Percentiles rank a stretch among this genome's conserved stretches.
Conservation (phyloP, 2,888 invertebrate species). For the Neoascia interrupta region DNA sequence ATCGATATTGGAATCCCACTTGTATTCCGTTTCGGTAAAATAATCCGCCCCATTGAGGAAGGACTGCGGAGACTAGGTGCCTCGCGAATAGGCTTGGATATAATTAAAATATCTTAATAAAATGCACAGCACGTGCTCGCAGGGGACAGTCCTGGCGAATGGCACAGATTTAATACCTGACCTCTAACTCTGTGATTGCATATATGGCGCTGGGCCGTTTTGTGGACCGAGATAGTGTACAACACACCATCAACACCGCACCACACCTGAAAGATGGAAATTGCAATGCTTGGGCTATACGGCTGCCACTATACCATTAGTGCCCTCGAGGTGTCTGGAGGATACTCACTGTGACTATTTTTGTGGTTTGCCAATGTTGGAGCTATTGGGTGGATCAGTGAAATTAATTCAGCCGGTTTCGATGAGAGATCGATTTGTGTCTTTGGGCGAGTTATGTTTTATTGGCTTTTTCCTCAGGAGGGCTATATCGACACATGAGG, state of each 20-base stretch:
- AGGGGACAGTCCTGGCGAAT: conserved; percentile 71
- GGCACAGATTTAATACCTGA: conserved; percentile 70
- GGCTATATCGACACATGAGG: not conserved
- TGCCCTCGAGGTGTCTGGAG: conserved; percentile 53
- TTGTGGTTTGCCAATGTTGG: conserved; percentile 13
- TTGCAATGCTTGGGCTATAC: conserved; percentile 32
- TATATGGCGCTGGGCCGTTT: conserved; percentile 42
- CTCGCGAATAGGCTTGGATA: conserved; percentile 58
- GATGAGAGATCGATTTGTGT: conserved; percentile 50
- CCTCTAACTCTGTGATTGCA: conserved; percentile 70
- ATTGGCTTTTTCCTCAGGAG: conserved; percentile 37
- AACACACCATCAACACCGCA: conserved; percentile 34
- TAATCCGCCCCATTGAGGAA: conserved; percentile 68
- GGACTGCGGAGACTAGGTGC: conserved; percentile 34
- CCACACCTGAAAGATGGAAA: conserved; percentile 54
- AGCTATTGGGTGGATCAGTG: conserved; percentile 58
- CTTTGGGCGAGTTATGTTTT: conserved; percentile 31
- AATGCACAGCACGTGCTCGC: conserved; percentile 74
- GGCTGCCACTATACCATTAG: conserved; percentile 2
- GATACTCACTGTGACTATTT: conserved; percentile 40
- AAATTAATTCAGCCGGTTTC: conserved; percentile 49
- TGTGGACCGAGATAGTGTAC: conserved; percentile 31
- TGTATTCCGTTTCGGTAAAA: conserved; percentile 41
- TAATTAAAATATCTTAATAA: conserved; percentile 75
- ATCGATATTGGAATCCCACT: conserved; percentile 33